phyloP scores from a whole-genome alignment of 2,113 vertebrate species.

The Sebastes schlegelii region DNA sequence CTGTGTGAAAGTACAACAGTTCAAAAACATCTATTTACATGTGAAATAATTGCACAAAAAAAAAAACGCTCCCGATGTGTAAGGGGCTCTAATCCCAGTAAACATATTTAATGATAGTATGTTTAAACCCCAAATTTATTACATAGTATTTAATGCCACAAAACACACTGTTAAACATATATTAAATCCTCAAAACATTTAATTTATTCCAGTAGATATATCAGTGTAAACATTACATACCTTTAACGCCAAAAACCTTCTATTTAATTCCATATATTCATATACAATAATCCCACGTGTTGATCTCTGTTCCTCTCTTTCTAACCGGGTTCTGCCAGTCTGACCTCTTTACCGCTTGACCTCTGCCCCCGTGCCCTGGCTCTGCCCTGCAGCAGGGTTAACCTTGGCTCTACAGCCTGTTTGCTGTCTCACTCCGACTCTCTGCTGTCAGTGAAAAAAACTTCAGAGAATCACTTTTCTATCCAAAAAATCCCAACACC shows the following conservation, averaged over 20 bases:
- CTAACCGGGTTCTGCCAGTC: background rate
- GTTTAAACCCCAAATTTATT: too few species aligned
- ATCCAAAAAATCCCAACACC: background rate
- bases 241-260: background rate
- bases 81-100: too few species aligned
- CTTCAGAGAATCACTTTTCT: constrained; percentile 7
- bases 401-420: constrained; percentile 33
- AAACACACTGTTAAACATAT: too few species aligned
- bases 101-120: too few species aligned
- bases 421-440: background rate
- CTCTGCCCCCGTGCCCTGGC: constrained; percentile 25
- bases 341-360: constrained; percentile 41
- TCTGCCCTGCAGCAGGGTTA: constrained; percentile 19
- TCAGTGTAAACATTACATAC: background rate
- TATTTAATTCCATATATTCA: background rate
- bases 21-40: too few species aligned
- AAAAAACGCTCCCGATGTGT: too few species aligned
- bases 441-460: background rate
- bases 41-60: too few species aligned
- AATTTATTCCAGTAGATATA: background rate
- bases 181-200: too few species aligned
- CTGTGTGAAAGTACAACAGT: too few species aligned
- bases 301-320: constrained; percentile 12
- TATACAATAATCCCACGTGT: background rate
- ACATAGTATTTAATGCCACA: too few species aligned